Base-by-base conservation (phyloP, 2,888 invertebrate species). In the Cantharis nigra region DNA sequence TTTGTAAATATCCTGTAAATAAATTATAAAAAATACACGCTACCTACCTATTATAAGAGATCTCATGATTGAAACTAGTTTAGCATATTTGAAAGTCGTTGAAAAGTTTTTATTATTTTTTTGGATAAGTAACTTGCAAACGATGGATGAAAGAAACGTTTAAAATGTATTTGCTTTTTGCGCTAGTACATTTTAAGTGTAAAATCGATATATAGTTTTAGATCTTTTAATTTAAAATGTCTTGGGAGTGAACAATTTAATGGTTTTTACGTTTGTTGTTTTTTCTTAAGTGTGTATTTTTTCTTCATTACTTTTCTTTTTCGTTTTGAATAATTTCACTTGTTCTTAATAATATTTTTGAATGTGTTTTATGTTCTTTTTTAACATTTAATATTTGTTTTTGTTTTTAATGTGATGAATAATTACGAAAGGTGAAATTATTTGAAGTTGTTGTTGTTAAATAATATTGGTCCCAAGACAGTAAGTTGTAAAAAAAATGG, bases 51-150 rank as follows among this genome's bases (percentile, higher is more conserved):
- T 87, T 88, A 88, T 88, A 88, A 87, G 87, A 88, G 88, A 89
- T 89, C 88, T 89, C 89, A 89, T 88, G 82, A 88, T 85, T 87
- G 86, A 87, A 87, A 85, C 86, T 87, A 87, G 87, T 87, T 82
- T 78, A 80, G 78, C 78, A 84, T 84, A 84, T 49, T 49, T 49
- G 70, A 75, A 74, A 65, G 67, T 77, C 84, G 85, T 86, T 87
- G 86, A 85, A 85, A 87, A 86, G 86, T 86, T 87, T 85, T 87
- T 88, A 87, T 86, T 87, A 87, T 87, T 87, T 80, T 75, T 74
- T 80, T 76, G 75, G 70, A 69, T 78, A 78, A 81, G 75, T 70
- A 75, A 79, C 78, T 78, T 76, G 76, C 71, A 74, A 81, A 82
- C 74, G 77, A 81, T 76, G 49, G 49, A 49, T n/a, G 49, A 49